Evolutionary conservation across 2,797 vertebrate species (phyloP), one percentile per base, ranked within the genome.

Genomic region (Enteromius viviparus): DNA sequence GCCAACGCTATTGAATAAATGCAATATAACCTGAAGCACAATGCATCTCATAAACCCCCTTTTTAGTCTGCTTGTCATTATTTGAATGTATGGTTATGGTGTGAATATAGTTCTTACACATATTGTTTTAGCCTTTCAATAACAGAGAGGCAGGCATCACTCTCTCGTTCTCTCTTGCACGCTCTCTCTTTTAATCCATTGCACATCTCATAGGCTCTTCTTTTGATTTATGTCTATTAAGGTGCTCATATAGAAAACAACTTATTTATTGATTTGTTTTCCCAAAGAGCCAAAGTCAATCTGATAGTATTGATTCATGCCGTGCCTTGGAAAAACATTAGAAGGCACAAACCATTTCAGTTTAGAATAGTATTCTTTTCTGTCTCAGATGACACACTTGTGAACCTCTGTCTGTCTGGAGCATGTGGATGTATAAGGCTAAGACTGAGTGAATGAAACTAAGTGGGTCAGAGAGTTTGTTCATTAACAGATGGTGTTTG

Each of bases 401-500:
- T 77, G 53, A 70, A 83, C 49, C 45, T 37, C 37, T 68, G 29
- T 81, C 60, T 85, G 53, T 71, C 17, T 60, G 42, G 74, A 76
- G 76, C 66, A n/a, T 74, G 66, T 71, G 75, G 40, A 51, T 60
- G 76, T 71, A 42, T 45, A 21, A 76, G 64, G 69, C 53, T 72
- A 53, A 76, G 51, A 80, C 65, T 29, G 55, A 78, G 55, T 64
- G 84, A 81, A 77, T 77, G 79, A 82, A 65, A 47, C 29, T 80
- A 93, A 93, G 88, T 91, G 90, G 92, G 90, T 92, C 92, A 92
- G 89, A 86, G 79, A 88, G 87, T 89, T 89, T 87, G 80, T 90
- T 89, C 89, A 88, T 87, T 88, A 91, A 84, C 91, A 93, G 92
- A 92, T 92, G 91, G 89, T 85, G 88, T 89, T 92, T 80, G 40